Evolutionary conservation across 2,888 invertebrate species (phyloP), one percentile per base, ranked within the genome.

Genomic region (Cryptocheilus praepositus): DNA sequence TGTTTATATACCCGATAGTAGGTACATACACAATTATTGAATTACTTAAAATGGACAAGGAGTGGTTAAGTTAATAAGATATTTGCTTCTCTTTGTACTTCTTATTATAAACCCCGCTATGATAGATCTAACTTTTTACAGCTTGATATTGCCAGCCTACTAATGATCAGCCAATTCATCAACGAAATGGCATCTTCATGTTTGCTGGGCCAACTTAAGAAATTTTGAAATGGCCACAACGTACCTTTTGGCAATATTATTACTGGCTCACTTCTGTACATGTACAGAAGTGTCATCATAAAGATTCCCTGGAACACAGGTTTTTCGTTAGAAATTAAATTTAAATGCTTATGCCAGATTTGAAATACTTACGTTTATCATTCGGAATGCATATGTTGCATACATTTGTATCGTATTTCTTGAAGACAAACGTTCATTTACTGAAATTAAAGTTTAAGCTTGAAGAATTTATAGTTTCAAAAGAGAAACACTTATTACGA

Each of bases 171-270:
- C 88, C 88, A 88, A 44, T 70, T 71, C n/a, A 81, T 49, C 22
- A 88, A 72, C 56, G 88, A 88, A 69, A 88, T 85, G 3, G 84
- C 81, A 73, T 81, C 82, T 36, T 81, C 78, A 4, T 81, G 71
- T 25, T 70, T 51, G 52, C 82, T 78, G 16, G 88, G 87, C 87
- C 87, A 89, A 55, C 85, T 84, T n/a, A 88, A 64, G 22, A 87
- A 25, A 59, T 65, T 65, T 51, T 83, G 76, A 3, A 88, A 51
- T 1, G 86, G 86, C 85, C 86, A 86, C 0, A 87, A 53, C 21
- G 74, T 71, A 44, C 78, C 83, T 53, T 79, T 76, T 44, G 88
- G 81, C 8, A 88, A 64, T 68, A 81, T 69, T 57, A 86, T 75
- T 5, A 88, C 84, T 45, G 87, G 81, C 62, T 83, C 83, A 18